Evolutionary conservation across 2,888 invertebrate species (phyloP).

Genomic region (Tetanocera ferruginea): DNA sequence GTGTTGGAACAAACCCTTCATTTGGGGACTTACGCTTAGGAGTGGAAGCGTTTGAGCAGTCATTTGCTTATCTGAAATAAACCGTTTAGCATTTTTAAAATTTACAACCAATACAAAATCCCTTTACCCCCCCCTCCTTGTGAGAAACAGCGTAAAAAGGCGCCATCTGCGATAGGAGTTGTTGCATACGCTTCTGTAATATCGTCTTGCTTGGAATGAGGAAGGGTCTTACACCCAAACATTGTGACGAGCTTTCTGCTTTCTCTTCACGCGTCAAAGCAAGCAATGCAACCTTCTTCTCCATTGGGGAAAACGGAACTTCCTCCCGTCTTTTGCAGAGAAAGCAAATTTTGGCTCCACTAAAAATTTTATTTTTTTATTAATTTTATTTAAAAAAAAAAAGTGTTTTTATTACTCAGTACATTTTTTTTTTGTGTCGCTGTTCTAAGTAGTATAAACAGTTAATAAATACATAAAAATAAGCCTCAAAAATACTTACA

Average conservation of each 20-base stretch:
- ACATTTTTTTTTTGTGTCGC: not conserved
- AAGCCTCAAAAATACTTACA: not conserved
- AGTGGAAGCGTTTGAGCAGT: too few species aligned
- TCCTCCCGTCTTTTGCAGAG: too few species aligned
- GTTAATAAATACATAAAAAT: not conserved
- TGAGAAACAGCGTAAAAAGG: not conserved
- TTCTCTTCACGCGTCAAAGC: not conserved
- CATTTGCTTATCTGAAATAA: too few species aligned
- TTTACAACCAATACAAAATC: too few species aligned
- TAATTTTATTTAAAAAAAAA: too few species aligned
- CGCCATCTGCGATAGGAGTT: not conserved
- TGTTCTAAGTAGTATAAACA: not conserved
- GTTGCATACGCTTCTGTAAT: not conserved
- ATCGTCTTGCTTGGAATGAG: not conserved
- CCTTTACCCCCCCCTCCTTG: not conserved
- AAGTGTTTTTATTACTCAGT: too few species aligned
- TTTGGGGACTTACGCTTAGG: too few species aligned
- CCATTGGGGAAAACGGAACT: too few species aligned
- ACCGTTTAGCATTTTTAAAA: not conserved
- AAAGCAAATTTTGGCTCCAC: too few species aligned
- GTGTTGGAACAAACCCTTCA: not conserved
- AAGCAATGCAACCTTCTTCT: not conserved
- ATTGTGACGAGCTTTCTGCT: not conserved
- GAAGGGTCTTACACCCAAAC: not conserved
- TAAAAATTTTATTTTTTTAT: too few species aligned